Base-by-base conservation (phyloP, 1,140 invertebrate species). In the Trichonephila inaurata region DNA sequence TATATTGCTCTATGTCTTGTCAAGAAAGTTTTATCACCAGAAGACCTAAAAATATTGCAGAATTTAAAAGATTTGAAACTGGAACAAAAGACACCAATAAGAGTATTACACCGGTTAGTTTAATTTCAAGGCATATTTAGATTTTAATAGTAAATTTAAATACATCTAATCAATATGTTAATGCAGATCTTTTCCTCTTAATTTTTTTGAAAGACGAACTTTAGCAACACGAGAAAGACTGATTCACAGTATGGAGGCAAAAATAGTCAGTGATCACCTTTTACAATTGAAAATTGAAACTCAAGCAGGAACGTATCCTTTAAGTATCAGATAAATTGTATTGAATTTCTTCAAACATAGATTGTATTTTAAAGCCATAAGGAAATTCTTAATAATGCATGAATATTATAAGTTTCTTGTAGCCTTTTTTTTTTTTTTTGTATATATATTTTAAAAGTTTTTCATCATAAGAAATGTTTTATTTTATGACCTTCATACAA, bases 271-370 rank as follows among this genome's bases (percentile, higher is more conserved):
- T 81, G 91, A 94, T 89, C 95, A 96, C 82, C 95, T 97, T 40
- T 97, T 98, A 95, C 95, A 97, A 89, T 95, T 99, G 6, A 96
- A 97, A 94, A 94, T 99, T 1, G 97, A 96, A 86, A 99, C 98
- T 19, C 98, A 99, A 96, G 98, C 99, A 69, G 99, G 99, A 69
- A 99, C 98, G 95, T 96, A 96, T 96, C 95, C 95, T 96, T 95
- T 19, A 51, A 51, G 7, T 12, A 51, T 10, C 51, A 51, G 33
- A 3, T 40, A 40, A n/a, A 40, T 2, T 40, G 1, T 40, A 40
- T 40, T 40, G 33, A 40, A 40, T 40, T 40, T 40, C 4, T 28
- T 28, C 28, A 28, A 28, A 28, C 28, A 28, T 28, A 28, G 28
- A 28, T 28, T 28, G 28, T 40, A 40, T 40, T 40, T 40, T 4